phyloP scores from a whole-genome alignment of 2,797 vertebrate species.

The Acrocephalus scirpaceus region DNA sequence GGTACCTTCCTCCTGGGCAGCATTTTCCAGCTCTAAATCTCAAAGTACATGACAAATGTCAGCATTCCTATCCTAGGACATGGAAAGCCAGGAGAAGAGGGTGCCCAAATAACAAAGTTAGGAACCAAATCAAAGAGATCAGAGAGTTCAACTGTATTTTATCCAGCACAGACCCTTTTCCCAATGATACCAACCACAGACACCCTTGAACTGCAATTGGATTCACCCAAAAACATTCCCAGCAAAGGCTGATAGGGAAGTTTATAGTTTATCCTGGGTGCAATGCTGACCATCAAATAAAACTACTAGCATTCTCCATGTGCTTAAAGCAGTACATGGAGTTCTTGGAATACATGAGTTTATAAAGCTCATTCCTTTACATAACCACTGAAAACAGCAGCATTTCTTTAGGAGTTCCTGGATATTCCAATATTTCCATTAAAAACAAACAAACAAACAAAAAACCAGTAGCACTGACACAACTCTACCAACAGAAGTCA shows the following conservation, averaged over 20 bases:
- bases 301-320: rapidly evolving
- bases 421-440: not conserved
- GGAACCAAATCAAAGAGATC: not conserved
- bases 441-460: not conserved
- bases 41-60: not conserved
- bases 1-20: not conserved
- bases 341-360: not conserved
- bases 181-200: not conserved
- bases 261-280: rapidly evolving
- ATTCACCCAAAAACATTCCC: not conserved
- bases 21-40: not conserved
- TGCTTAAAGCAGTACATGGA: not conserved
- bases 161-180: no score
- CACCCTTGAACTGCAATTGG: not conserved
- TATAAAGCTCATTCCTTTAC: not conserved
- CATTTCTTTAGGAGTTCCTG: not conserved
- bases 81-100: not conserved
- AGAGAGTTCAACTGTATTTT: not conserved
- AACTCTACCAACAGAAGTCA: not conserved
- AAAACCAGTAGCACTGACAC: not conserved
- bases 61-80: not conserved
- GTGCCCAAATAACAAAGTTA: not conserved
- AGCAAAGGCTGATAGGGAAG: not conserved
- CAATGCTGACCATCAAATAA: not conserved
- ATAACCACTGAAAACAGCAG: not conserved